phyloP scores from a whole-genome alignment of 1,140 invertebrate genomes.

The Polypedilum vanderplanki region DNA sequence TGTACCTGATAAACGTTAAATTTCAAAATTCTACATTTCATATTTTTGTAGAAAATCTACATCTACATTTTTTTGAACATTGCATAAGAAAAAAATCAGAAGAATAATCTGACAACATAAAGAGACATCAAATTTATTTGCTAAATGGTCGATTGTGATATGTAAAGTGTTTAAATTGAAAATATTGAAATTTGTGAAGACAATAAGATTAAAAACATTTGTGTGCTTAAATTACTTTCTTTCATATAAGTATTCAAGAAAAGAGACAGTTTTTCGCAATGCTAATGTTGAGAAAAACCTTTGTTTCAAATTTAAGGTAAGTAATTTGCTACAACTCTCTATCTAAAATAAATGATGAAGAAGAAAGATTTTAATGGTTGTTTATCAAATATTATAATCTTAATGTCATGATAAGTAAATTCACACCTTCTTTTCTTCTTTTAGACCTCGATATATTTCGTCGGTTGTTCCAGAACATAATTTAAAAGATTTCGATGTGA shows the following conservation, averaged over 20 bases:
- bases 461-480: slow-evolving; percentile 56
- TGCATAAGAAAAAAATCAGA: too few species aligned
- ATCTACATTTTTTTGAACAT: too few species aligned
- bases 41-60: too few species aligned
- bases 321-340: background rate
- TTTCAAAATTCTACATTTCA: too few species aligned
- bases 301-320: background rate
- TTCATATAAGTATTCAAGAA: background rate
- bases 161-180: background rate
- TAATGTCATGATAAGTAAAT: background rate
- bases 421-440: background rate
- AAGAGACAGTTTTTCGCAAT: background rate
- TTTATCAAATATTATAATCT: too few species aligned
- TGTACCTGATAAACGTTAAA: too few species aligned
- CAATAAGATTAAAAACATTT: background rate
- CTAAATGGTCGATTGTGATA: too few species aligned
- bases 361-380: too few species aligned
- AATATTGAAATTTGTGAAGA: background rate
- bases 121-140: too few species aligned
- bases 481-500: slow-evolving; percentile 60
- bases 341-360: too few species aligned
- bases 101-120: too few species aligned
- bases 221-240: background rate
- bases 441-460: slow-evolving; percentile 45
- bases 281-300: background rate